phyloP scores from a whole-genome alignment of 2,888 invertebrate species.

The Archips crataeganus region DNA sequence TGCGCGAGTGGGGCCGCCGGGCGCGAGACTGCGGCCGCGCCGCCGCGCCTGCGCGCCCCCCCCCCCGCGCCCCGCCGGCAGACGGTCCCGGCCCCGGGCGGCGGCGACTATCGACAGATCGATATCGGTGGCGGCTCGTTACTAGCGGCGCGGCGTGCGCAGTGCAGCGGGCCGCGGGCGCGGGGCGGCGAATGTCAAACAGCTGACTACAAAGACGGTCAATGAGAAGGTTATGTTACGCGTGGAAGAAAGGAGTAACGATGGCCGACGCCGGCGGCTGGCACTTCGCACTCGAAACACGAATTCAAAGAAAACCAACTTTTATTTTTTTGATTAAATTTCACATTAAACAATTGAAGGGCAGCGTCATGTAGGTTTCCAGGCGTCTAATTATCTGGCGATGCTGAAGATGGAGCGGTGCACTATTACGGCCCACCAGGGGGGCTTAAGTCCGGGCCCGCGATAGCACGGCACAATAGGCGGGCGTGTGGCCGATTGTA shows the following conservation, averaged over 20 bases:
- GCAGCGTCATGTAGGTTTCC: background rate
- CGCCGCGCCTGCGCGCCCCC: conserved; percentile 56
- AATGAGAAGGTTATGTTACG: conserved; percentile 50
- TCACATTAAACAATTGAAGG: background rate
- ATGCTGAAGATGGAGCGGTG: background rate
- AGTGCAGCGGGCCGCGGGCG: conserved; percentile 44
- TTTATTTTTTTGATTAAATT: background rate
- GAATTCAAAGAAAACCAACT: conserved; percentile 3
- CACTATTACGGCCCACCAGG: background rate
- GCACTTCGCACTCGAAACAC: background rate
- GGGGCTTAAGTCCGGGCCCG: background rate
- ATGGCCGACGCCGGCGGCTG: conserved; percentile 10
- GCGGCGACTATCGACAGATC: conserved; percentile 40
- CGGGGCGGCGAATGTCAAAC: conserved; percentile 70
- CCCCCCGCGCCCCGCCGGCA: conserved; percentile 53
- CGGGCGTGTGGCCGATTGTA: conserved; percentile 19
- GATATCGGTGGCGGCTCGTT: conserved; percentile 35
- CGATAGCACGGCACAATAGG: conserved; percentile 7
- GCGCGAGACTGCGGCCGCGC: conserved; percentile 67
- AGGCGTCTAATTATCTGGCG: background rate
- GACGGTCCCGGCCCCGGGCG: conserved; percentile 41
- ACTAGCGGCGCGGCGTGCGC: conserved; percentile 44
- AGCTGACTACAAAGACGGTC: conserved; percentile 73
- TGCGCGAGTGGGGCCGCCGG: conserved; percentile 67
- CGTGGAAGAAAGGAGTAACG: conserved; percentile 26